phyloP scores from a whole-genome alignment of 2,797 vertebrate species.

The Tachyglossus aculeatus region DNA sequence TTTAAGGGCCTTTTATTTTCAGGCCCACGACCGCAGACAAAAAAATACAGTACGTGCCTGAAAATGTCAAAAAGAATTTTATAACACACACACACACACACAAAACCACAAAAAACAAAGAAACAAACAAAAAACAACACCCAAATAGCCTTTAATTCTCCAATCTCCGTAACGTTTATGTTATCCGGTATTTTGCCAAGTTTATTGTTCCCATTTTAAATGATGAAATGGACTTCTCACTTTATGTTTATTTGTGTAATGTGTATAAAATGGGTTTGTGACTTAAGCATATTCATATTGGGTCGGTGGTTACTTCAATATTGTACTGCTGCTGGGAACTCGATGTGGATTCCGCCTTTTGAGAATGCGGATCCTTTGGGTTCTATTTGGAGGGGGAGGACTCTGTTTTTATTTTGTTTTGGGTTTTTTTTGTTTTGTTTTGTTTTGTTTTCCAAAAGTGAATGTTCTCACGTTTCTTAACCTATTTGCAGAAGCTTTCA shows the following conservation, averaged over 20 bases:
- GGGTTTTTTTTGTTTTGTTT: too few relatives aligned
- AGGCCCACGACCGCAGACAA: conserved; percentile 77
- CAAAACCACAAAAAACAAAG: too few relatives aligned
- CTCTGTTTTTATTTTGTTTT: too few relatives aligned
- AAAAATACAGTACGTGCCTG: conserved; percentile 85
- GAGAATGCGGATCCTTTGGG: conserved; percentile 70
- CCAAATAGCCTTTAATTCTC: conserved; percentile 85
- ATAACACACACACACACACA: too few relatives aligned
- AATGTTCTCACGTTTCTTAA: conserved; percentile 77
- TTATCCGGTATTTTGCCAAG: conserved; percentile 81
- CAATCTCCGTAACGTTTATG: conserved; percentile 74
- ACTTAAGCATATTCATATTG: conserved; percentile 87
- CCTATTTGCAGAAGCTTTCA: conserved; percentile 76
- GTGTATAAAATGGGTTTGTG: conserved; percentile 88
- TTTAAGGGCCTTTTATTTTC: conserved; percentile 70
- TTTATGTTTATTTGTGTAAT: conserved; percentile 87
- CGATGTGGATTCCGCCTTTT: conserved; percentile 78
- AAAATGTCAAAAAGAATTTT: conserved; percentile 85
- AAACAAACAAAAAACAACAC: conserved; percentile 73
- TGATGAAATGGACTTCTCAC: conserved; percentile 84
- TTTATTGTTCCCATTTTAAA: conserved; percentile 89
- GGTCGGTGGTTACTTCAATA: conserved; percentile 88
- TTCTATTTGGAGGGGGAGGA: conserved; percentile 73
- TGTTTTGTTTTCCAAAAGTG: conserved; percentile 70
- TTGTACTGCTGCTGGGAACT: conserved; percentile 90